These are phyloP conservation scores for Anguilla japonica DNA, from an alignment of 2,113 vertebrate species.

Conservation along the genomic window DNA sequence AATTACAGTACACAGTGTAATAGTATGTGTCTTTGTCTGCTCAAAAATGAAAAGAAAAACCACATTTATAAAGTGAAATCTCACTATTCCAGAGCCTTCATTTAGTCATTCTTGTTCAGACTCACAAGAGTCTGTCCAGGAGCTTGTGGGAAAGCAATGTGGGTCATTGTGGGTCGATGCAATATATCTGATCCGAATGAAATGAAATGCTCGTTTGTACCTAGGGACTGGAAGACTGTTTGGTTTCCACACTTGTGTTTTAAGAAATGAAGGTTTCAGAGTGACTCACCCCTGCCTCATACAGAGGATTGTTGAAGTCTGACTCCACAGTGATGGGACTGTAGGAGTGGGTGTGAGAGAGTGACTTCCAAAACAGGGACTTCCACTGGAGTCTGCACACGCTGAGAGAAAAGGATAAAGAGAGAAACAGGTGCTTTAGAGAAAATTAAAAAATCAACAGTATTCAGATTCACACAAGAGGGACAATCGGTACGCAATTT, in stretches of 20 bases:
- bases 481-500: background rate
- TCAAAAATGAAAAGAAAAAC: no score
- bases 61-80: no score
- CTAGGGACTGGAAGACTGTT: background rate
- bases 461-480: background rate
- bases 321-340: constrained; percentile 91
- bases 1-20: no score
- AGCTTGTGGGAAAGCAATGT: no score
- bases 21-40: no score
- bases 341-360: constrained; percentile 88
- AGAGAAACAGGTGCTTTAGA: background rate
- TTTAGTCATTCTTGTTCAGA: no score
- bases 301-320: constrained; percentile 90
- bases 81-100: no score
- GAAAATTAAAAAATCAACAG: background rate
- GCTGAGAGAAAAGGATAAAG: constrained; percentile 41
- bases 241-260: background rate
- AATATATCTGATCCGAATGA: no score
- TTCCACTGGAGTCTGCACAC: constrained; percentile 85
- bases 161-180: no score
- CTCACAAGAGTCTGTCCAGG: no score
- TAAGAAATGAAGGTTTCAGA: background rate
- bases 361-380: constrained; percentile 85
- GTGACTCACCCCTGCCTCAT: constrained; percentile 84
- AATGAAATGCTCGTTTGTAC: no score